phyloP scores from a whole-genome alignment of 2,113 vertebrate genomes.

The Merops nubicus region DNA sequence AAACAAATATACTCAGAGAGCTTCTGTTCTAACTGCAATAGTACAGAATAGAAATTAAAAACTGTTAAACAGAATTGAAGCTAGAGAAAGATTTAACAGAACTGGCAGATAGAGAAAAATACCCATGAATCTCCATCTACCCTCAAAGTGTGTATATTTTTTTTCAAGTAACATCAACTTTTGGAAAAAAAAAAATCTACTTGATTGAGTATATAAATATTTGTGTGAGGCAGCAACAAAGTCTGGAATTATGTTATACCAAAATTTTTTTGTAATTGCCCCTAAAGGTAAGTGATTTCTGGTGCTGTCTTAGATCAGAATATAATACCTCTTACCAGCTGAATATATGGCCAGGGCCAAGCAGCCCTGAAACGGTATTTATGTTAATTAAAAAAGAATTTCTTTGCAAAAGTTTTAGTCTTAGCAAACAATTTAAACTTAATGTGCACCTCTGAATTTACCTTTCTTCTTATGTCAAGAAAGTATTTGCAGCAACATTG shows the following conservation, averaged over 20 bases:
- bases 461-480: conserved; percentile 64
- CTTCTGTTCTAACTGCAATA: neutral
- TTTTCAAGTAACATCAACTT: neutral
- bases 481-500: conserved; percentile 63
- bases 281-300: neutral
- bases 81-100: neutral
- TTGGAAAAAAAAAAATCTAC: neutral
- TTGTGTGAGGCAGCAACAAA: neutral
- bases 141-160: neutral
- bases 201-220: neutral
- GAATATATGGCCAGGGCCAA: neutral
- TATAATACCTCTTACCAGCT: neutral
- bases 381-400: conserved; percentile 51
- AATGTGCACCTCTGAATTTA: conserved; percentile 40
- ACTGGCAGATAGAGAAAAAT: neutral
- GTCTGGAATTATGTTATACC: neutral
- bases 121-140: neutral
- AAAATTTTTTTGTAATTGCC: neutral
- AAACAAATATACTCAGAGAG: neutral
- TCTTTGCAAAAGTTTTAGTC: conserved; percentile 37
- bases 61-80: neutral
- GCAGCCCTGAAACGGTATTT: neutral
- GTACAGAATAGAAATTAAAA: neutral
- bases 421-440: conserved; percentile 46
- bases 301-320: neutral